Conservation (phyloP, 2,797 vertebrate species). For the Lutjanus argentimaculatus region DNA sequence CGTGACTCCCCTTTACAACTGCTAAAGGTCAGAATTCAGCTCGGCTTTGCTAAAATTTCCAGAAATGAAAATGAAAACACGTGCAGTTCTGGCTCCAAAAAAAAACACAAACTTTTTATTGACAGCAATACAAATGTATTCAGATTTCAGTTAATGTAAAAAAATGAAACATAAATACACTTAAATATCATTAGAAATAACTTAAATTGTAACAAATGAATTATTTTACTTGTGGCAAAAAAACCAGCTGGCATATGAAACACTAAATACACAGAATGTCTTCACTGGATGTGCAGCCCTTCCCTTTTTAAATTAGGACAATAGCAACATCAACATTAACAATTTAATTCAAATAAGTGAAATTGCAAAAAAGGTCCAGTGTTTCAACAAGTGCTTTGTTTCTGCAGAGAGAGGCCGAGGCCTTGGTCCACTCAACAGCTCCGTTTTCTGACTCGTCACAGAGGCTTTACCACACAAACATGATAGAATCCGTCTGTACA, state of each 20-base stretch:
- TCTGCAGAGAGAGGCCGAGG: constrained; percentile 71
- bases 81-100: constrained; percentile 64
- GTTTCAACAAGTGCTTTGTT: constrained; percentile 81
- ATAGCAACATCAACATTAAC: constrained; percentile 79
- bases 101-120: constrained; percentile 83
- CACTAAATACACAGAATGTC: constrained; percentile 76
- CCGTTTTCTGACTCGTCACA: constrained; percentile 60
- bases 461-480: constrained; percentile 70
- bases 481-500: constrained; percentile 72
- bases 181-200: constrained; percentile 89
- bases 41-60: constrained; percentile 59
- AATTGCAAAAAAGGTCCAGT: constrained; percentile 78
- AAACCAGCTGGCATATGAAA: constrained; percentile 75
- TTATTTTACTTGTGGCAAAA: constrained; percentile 76
- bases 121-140: constrained; percentile 80
- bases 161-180: constrained; percentile 86
- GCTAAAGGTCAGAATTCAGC: constrained; percentile 60
- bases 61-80: constrained; percentile 65
- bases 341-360: constrained; percentile 73
- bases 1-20: constrained; percentile 73
- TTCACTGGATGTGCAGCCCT: constrained; percentile 81
- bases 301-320: constrained; percentile 84
- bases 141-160: constrained; percentile 71
- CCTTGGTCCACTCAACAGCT: constrained; percentile 71
- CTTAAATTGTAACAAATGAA: constrained; percentile 86